These are phyloP conservation scores for Malacoraja senta DNA, from an alignment of 2,797 vertebrate genomes.

Conservation along the genomic window DNA sequence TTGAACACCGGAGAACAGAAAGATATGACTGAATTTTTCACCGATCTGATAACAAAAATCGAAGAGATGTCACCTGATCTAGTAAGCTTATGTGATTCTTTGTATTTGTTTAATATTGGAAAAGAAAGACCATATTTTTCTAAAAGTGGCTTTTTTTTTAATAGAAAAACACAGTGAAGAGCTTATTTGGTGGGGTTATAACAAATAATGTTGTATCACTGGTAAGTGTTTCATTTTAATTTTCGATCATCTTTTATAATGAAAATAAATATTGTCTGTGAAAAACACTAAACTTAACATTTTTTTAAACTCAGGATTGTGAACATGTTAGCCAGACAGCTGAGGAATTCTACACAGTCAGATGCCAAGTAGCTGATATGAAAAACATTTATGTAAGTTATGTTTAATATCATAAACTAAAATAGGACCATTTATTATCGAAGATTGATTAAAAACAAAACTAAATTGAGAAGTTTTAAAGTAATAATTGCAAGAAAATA, in stretches of 20 bases:
- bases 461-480: neutral
- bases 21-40: slow-evolving; percentile 99
- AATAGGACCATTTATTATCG: neutral
- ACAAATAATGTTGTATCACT: slow-evolving; percentile 97
- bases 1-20: slow-evolving; percentile 97
- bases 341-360: slow-evolving; percentile 96
- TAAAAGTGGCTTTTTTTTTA: neutral
- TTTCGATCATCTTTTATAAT: slow-evolving; percentile 38
- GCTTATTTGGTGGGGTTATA: slow-evolving; percentile 92
- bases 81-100: slow-evolving; percentile 57
- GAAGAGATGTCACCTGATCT: slow-evolving; percentile 97
- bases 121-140: neutral
- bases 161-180: slow-evolving; percentile 98
- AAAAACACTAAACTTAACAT: neutral
- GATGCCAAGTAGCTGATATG: slow-evolving; percentile 97
- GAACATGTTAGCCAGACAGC: slow-evolving; percentile 97
- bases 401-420: neutral
- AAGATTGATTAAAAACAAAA: neutral
- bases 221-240: slow-evolving; percentile 62
- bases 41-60: slow-evolving; percentile 96
- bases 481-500: neutral
- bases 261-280: neutral
- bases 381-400: slow-evolving; percentile 97
- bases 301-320: slow-evolving; percentile 71
- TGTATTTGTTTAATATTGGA: neutral